Conservation (phyloP, 2,113 vertebrate species). For the Helogale parvula region DNA sequence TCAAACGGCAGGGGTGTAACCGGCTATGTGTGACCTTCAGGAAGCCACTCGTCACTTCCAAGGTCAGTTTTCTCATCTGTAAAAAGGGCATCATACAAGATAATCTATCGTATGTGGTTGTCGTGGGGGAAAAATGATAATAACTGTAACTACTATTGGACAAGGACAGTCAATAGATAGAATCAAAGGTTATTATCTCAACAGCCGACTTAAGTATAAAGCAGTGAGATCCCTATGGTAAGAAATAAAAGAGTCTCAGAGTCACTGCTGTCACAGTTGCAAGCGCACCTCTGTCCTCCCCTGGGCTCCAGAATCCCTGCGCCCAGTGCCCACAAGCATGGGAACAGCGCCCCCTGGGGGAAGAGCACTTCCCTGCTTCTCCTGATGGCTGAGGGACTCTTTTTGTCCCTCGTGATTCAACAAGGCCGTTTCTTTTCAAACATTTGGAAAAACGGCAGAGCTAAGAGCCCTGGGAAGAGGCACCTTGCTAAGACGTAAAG, state of each 20-base stretch:
- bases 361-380: neutral
- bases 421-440: neutral
- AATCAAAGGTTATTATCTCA: neutral
- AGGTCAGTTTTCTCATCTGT: neutral
- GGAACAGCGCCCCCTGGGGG: neutral
- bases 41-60: neutral
- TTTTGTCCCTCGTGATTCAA: neutral
- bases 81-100: neutral
- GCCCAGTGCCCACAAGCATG: accelerated
- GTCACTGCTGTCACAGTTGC: accelerated
- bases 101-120: neutral
- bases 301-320: neutral
- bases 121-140: neutral
- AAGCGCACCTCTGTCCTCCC: accelerated
- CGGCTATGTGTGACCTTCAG: neutral
- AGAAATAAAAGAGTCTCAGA: neutral
- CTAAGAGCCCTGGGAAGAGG: neutral
- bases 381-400: neutral
- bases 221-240: neutral
- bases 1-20: neutral
- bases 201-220: neutral
- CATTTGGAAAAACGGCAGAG: neutral
- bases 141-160: neutral
- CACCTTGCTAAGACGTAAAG: neutral
- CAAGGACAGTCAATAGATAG: neutral